These are phyloP conservation scores for Garra rufa DNA, from an alignment of 2,113 vertebrate species.

Conservation along the genomic window DNA sequence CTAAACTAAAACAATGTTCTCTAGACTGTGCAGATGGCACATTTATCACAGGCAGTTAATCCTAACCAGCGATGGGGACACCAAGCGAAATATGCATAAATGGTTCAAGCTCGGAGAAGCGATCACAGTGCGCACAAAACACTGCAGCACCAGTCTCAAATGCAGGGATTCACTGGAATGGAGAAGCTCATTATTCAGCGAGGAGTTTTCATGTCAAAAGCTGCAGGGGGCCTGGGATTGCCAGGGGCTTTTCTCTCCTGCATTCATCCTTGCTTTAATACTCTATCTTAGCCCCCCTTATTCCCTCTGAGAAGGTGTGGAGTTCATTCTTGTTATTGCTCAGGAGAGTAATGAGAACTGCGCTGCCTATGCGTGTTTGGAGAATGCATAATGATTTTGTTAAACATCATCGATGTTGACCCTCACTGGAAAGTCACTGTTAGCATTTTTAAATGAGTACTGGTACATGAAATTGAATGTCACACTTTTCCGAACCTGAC, in stretches of 20 bases:
- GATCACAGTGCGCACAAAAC: background rate
- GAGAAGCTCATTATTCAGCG: slow-evolving; percentile 52
- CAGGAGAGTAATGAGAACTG: slow-evolving; percentile 26
- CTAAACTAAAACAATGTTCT: slow-evolving; percentile 9
- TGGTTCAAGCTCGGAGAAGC: background rate
- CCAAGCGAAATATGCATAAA: slow-evolving; percentile 27
- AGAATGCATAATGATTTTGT: slow-evolving; percentile 39
- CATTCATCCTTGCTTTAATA: slow-evolving; percentile 30
- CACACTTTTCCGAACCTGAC: slow-evolving; percentile 33
- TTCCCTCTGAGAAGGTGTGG: slow-evolving; percentile 50
- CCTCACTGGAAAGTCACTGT: slow-evolving; percentile 14
- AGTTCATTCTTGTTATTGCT: slow-evolving; percentile 45
- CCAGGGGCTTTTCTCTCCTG: slow-evolving; percentile 21
- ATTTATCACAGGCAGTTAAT: slow-evolving; percentile 32
- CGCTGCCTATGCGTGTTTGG: slow-evolving; percentile 6
- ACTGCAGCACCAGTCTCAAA: background rate
- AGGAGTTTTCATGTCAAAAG: slow-evolving; percentile 40
- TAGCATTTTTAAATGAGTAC: slow-evolving; percentile 42
- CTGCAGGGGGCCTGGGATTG: slow-evolving; percentile 35
- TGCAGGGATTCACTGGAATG: slow-evolving; percentile 24
- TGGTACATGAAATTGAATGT: slow-evolving; percentile 41
- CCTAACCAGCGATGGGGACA: slow-evolving; percentile 16
- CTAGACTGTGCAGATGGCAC: slow-evolving; percentile 10
- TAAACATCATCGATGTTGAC: slow-evolving; percentile 26
- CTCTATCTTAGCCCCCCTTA: slow-evolving; percentile 11